These are phyloP conservation scores for Microtus oregoni DNA, from an alignment of 2,113 vertebrate genomes.

Conservation along the genomic window DNA sequence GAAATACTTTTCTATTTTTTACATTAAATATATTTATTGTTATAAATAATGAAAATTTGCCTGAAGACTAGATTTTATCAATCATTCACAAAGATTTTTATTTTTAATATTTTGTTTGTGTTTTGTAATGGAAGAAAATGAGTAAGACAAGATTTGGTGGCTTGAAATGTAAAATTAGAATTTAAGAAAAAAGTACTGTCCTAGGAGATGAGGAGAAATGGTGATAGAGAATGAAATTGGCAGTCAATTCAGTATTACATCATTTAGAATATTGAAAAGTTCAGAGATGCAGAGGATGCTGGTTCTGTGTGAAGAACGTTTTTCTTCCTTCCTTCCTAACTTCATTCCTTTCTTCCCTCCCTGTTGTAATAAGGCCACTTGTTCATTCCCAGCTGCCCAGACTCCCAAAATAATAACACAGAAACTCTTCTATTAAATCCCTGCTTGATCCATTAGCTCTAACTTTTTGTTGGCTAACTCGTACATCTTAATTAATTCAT, in stretches of 20 bases:
- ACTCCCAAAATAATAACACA: no score
- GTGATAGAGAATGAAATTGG: background rate
- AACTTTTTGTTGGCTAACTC: no score
- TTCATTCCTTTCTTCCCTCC: background rate
- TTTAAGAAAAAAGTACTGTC: accelerated
- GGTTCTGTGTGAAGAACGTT: background rate
- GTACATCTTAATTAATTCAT: no score
- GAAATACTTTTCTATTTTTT: background rate
- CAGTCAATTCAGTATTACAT: background rate
- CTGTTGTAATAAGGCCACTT: no score
- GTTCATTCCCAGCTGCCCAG: no score
- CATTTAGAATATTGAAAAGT: background rate
- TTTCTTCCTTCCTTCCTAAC: background rate
- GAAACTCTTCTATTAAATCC: no score
- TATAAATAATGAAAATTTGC: background rate
- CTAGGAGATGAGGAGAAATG: accelerated
- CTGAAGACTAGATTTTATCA: background rate
- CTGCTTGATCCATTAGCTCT: no score
- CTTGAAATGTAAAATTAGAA: background rate
- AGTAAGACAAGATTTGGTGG: accelerated
- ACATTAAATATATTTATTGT: background rate
- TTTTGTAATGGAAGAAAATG: background rate
- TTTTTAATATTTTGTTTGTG: background rate
- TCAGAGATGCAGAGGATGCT: background rate
- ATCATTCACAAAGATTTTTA: background rate